Evolutionary conservation across 2,888 invertebrate species (phyloP), one percentile per base, ranked within the genome.

Genomic region (Masnerella sp.): DNA sequence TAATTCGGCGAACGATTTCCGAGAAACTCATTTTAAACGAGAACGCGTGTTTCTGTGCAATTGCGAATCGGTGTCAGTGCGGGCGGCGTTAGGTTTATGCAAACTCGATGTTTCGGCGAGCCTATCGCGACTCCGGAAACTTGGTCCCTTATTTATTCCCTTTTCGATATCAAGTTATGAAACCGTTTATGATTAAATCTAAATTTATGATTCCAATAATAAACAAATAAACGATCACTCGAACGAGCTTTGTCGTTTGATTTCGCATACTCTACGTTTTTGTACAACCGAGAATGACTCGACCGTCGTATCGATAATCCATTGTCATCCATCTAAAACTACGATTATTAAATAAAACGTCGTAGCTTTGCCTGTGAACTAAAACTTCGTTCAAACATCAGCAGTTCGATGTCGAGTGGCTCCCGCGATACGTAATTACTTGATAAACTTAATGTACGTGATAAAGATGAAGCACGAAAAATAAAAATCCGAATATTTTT

Each of bases 1-100:
- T 58, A 67, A 51, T 51, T 18, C 12, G 5, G 51, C 32, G 17
- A 56, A 47, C 42, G 58, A 67, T 34, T 15, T 56, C 51, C 9
- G 12, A 43, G 51, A 49, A 51, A 58, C n/a, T 17, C 58, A 14
- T 42, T 67, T 67, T 67, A 42, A 58, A 49, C 47, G 11, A 47
- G 38, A 45, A 54, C 30, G 34, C 51, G 40, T 42, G 49, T 52
- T 59, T 59, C 42, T 59, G 68, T 69, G 68, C 68, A 69, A 69
- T 68, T 58, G 40, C 49, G 49, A 58, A 67, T 67, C 58, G 67
- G 67, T 67, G 67, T 58, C 28, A 58, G 67, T 58, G 40, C 11
- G 20, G 40, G 14, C 11, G 49, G 14, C 40, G 47, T 56, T 67
- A 18, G n/a, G 17, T 38, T 56, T 22, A 36, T 47, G 17, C n/a